Evolutionary conservation across 2,113 vertebrate genomes (phyloP).

Genomic region (Sylvia atricapilla): DNA sequence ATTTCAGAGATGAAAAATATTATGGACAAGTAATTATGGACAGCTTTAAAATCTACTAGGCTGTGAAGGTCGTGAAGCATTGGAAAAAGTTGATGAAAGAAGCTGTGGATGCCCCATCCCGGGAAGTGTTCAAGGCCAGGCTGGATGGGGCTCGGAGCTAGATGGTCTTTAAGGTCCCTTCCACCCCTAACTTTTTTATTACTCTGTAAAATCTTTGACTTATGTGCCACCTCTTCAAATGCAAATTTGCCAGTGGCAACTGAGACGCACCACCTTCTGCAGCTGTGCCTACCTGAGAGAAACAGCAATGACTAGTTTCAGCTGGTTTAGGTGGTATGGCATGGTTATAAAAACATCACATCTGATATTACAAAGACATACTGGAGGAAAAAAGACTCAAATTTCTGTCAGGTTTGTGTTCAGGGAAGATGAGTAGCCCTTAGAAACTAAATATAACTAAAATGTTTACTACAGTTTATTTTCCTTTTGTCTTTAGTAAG

Average conservation of each 20-base stretch:
- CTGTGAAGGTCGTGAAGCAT: background rate
- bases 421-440: background rate
- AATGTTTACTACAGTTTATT: background rate
- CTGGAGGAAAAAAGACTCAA: background rate
- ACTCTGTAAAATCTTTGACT: background rate
- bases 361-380: background rate
- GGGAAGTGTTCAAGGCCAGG: background rate
- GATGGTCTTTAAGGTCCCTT: background rate
- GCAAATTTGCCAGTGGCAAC: background rate
- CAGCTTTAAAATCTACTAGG: background rate
- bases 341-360: background rate
- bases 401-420: background rate
- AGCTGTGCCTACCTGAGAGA: background rate
- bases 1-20: background rate
- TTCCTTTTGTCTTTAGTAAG: background rate
- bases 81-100: background rate
- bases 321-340: background rate
- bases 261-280: background rate
- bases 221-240: background rate
- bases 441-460: background rate
- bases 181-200: background rate
- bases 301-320: background rate
- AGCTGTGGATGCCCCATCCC: background rate
- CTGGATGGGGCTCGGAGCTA: background rate
- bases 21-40: background rate